phyloP scores from a whole-genome alignment of 2,113 vertebrate species.

The Delphinus delphis region DNA sequence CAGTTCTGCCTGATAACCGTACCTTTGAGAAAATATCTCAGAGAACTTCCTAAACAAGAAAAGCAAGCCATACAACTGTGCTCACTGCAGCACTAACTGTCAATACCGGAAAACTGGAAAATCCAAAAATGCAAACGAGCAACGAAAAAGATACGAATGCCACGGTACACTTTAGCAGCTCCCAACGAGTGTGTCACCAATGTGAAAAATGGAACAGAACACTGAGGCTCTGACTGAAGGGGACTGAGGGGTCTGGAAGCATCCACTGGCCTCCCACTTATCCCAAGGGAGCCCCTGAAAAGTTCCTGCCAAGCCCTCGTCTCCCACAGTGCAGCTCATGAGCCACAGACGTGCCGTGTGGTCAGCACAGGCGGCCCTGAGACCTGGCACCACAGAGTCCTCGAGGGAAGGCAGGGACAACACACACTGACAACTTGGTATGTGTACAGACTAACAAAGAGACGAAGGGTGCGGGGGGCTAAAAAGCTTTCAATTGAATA shows the following conservation, averaged over 20 bases:
- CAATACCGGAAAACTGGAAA: not conserved
- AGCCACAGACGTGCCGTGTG: accelerated
- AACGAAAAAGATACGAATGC: not conserved
- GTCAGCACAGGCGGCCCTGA: not conserved
- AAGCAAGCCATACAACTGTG: not conserved
- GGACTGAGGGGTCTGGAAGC: not conserved
- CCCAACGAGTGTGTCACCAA: not conserved
- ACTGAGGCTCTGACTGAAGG: not conserved
- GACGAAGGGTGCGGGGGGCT: no score
- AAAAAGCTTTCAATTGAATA: not conserved
- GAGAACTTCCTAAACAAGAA: not conserved
- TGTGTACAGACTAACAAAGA: not conserved
- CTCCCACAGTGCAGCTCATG: not conserved
- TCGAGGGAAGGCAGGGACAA: not conserved
- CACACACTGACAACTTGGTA: accelerated
- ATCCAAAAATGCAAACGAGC: not conserved
- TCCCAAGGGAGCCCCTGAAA: not conserved
- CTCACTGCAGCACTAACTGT: not conserved
- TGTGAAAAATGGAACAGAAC: not conserved
- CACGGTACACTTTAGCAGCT: not conserved
- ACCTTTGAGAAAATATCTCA: not conserved
- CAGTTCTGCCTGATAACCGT: not conserved
- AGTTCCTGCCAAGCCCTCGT: not conserved
- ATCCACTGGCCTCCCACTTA: not conserved
- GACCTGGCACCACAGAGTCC: not conserved